phyloP scores from a whole-genome alignment of 2,797 vertebrate species.

The Nannoperca australis region DNA sequence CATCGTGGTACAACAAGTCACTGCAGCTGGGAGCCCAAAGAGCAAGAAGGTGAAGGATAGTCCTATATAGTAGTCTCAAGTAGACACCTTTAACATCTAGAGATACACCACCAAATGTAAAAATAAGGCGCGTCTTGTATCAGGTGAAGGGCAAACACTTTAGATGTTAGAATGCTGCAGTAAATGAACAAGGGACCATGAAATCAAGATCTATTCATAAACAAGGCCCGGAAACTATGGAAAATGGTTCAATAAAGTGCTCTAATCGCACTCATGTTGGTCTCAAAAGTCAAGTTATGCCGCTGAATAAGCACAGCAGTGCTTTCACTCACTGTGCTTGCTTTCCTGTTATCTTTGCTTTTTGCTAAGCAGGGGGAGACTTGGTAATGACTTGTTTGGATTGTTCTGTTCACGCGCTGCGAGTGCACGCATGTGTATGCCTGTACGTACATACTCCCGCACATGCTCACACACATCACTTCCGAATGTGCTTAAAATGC shows the following conservation, averaged over 20 bases:
- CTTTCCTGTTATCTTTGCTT: conserved; percentile 41
- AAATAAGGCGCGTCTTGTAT: neutral
- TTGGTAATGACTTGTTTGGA: conserved; percentile 52
- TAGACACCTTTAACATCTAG: neutral
- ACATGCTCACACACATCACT: conserved; percentile 53
- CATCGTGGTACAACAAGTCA: neutral
- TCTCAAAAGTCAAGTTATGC: conserved; percentile 47
- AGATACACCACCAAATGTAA: neutral
- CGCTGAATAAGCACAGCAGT: conserved; percentile 48
- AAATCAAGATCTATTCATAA: conserved; percentile 42
- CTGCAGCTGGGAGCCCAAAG: neutral
- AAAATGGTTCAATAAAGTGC: conserved; percentile 45
- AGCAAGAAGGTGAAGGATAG: neutral
- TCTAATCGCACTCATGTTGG: conserved; percentile 34
- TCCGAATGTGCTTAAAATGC: conserved; percentile 65
- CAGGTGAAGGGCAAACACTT: neutral
- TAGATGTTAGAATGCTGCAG: conserved; percentile 10
- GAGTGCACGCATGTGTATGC: neutral
- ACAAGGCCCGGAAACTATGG: conserved; percentile 40
- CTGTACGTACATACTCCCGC: conserved; percentile 26
- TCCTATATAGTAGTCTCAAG: neutral
- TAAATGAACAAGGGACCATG: conserved; percentile 1
- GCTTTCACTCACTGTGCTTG: conserved; percentile 33
- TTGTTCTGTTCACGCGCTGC: conserved; percentile 19
- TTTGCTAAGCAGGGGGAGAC: conserved; percentile 41